Evolutionary conservation across 2,113 vertebrate species (phyloP), one percentile per base, ranked within the genome.

Genomic region (Elachura formosa): DNA sequence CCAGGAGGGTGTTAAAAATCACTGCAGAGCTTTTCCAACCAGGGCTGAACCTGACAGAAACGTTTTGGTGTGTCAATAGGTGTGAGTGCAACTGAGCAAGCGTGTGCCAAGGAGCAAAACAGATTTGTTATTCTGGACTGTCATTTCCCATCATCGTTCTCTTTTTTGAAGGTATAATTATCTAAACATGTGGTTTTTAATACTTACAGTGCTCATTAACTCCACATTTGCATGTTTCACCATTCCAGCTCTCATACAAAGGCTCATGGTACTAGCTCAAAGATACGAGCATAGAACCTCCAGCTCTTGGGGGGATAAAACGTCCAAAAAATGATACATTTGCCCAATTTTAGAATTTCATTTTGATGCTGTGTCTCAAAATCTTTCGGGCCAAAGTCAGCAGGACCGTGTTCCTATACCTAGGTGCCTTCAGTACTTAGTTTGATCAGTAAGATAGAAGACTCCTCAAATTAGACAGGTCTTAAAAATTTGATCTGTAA

Each of bases 91-190:
- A 84, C 24, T 31, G 23, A 94, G 74, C 84, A 38, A 82, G 58
- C 5, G 4, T 2, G 29, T 1, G 9, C 55, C 68, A 16, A 80
- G 81, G 63, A 90, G 66, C 31, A 62, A 59, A 77, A 71, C 81
- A 87, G 81, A 19, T 91, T 94, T 95, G 89, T 94, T 96, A 91
- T 87, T 91, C 91, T 71, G 81, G 59, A 85, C 93, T 95, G 95
- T 91, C 91, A 83, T 85, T n/a, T 93, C 74, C 91, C 69, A 97
- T 91, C 87, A 87, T 9, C 2, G 0, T 48, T 80, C 67, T 33
- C 91, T 62, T 80, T 82, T 95, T 13, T 89, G 91, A 96, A 93
- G 87, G 94, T 54, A 46, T 89, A 95, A 91, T 96, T 96, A 95
- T 43, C 84, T 36, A 89, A 97, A 93, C 93, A 89, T 79, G 87